Conservation (phyloP, 2,888 invertebrate genomes). For the Ophion slaviceki region DNA sequence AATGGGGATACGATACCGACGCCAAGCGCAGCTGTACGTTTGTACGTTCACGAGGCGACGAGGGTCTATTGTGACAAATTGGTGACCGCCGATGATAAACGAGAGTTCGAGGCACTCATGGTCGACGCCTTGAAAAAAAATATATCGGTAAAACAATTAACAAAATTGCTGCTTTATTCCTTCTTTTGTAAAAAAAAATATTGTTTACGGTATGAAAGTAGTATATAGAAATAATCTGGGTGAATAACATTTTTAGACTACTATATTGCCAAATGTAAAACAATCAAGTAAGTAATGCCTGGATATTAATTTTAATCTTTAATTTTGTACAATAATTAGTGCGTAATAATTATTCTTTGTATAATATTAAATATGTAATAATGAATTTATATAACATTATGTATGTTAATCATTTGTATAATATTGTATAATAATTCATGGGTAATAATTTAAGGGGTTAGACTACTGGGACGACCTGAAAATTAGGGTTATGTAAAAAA, state of each 20-base stretch:
- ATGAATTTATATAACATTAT: conserved; percentile 81
- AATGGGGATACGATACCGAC: conserved; percentile 90
- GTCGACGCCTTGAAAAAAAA: conserved; percentile 92
- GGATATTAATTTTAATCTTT: no score
- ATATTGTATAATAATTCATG: neutral
- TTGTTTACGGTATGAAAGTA: no score
- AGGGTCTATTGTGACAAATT: conserved; percentile 97
- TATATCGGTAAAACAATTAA: conserved; percentile 85
- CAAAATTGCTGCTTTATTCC: neutral
- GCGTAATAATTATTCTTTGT: neutral
- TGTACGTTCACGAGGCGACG: conserved; percentile 96
- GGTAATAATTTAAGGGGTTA: no score
- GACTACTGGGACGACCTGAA: no score
- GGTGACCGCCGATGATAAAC: conserved; percentile 87
- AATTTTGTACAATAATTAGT: no score
- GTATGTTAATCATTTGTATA: neutral
- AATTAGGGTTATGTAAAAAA: no score
- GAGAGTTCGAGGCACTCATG: conserved; percentile 89
- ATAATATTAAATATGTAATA: neutral
- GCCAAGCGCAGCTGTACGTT: conserved; percentile 89
- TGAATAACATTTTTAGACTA: no score
- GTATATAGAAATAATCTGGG: no score
- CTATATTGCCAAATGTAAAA: no score
- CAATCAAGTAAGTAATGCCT: no score
- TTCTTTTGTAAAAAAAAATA: neutral